Base-by-base conservation (phyloP, 2,797 vertebrate species). In the Enteromius unitaeniatus region DNA sequence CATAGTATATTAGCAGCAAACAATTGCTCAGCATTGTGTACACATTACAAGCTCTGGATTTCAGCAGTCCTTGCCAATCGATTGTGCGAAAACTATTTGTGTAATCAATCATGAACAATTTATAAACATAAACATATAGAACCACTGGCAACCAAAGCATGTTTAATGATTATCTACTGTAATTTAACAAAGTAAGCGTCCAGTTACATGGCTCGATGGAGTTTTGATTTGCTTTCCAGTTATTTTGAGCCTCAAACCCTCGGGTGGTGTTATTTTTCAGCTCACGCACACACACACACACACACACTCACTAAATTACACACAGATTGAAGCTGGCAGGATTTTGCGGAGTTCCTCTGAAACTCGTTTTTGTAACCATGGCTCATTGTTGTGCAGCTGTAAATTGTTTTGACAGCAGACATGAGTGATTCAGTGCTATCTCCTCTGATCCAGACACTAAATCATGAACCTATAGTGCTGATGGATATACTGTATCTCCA, bases 41-140 rank as follows among this genome's bases (percentile, higher is more conserved):
- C 49, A 75, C 60, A 79, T 62, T 40, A 42, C 67, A 58, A 68
- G 13, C 23, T 10, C 72, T 81, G 51, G 31, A 40, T 77, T 28
- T 70, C 34, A 15, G 62, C 28, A n/a, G 13, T n/a, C 40, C 11
- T 58, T 73, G 84, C 84, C 84, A 82, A 67, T 70, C 10, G 79
- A 65, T 49, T 80, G 65, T 67, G 60, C 34, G 34, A 45, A 51
- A 53, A 67, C 21, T 40, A 65, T 84, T 81, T 53, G 49, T 74
- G 51, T 79, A 67, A 82, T 87, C 75, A 78, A 73, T 78, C 78
- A 87, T 55, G 73, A 51, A 69, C 13, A 53, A 51, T 65, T 64
- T 40, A 83, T 45, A 86, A 86, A 85, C 64, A 67, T 69, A 75
- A 78, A 28, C 64, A 62, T 62, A 0, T 11, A 49, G 34, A 45